Base-by-base conservation (phyloP, 2,888 invertebrate species). In the Alloplasta piceator region DNA sequence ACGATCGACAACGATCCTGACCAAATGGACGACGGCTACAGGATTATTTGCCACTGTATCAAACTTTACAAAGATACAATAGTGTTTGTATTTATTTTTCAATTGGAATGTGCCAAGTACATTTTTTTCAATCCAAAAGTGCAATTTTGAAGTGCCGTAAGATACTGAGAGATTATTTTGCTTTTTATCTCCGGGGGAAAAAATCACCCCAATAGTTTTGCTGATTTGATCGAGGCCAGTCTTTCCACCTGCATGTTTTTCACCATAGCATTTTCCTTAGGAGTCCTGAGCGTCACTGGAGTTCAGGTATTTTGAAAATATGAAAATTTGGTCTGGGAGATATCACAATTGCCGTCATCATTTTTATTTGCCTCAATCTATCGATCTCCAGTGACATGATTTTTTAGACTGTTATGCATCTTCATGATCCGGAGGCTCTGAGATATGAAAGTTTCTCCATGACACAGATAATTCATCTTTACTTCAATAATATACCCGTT, bases 401-500 rank as follows among this genome's bases (percentile, higher is more conserved):
- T 48, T 73, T 63, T 14, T 43, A 82, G 82, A 74, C 74, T 9
- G 63, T 80, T 4, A 73, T 73, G 55, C 60, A 80, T 26, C 56
- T 75, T 6, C 7, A 75, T 26, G 71, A 80, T 50, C 71, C 56
- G 6, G 55, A 63, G 58, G 67, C 55, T 5, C 10, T 82, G 4
- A 83, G 83, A 58, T 80, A 36, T 36, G 82, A 48, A 50, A 52
- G 72, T 66, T 83, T 82, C 9, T 50, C 70, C 6, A 12, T 36
- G 0, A 72, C 75, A 1, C 76, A 80, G 73, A 61, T 78, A 43
- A 60, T 75, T 56, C 80, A 78, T 55, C 60, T 83, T 1, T 83
- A 80, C 50, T 76, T 80, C 39, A 77, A 76, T n/a, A 76, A 80
- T 52, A 6, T 78, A 16, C 80, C 74, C 1, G 83, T 82, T 5